Evolutionary conservation across 2,888 invertebrate genomes (phyloP), one percentile per base, ranked within the genome.

Genomic region (Lamproptera curius): DNA sequence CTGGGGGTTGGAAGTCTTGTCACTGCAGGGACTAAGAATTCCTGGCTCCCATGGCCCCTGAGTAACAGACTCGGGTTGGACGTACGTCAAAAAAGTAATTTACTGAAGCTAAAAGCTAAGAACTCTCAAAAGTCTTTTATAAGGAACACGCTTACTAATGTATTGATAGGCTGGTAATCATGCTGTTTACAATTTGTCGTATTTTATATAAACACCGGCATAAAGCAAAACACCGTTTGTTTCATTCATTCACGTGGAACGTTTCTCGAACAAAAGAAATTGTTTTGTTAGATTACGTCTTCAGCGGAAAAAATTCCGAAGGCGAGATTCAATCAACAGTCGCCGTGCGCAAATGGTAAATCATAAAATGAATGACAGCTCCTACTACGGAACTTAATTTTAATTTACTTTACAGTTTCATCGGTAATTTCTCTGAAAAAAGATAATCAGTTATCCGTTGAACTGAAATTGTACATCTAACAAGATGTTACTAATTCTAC

Each of bases 311-410:
- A 28, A 43, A 37, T 43, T 47, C 36, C 34, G 46, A 33, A 40
- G 31, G 40, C 31, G 23, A 33, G 48, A 50, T 53, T 41, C 35
- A 53, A 53, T 50, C 47, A 53, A 50, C 42, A 49, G 49, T 20
- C 33, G 17, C 45, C 45, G 48, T 46, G 50, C 42, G 48, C 39
- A 47, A 42, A 45, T 50, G 46, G 46, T 33, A 35, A 26, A 6
- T 46, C 44, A 45, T 43, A 45, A 47, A 48, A 38, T 17, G 38
- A 41, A 35, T n/a, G 33, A 23, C 23, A 3, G 11, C 45, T 38
- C 17, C 35, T 48, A 45, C 44, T 28, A 10, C 9, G 28, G n/a
- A n/a, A 28, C 8, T 28, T 9, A 9, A 28, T 28, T 28, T n/a
- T 10, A 28, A 28, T 2, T n/a, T n/a, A 28, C 28, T 28, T 28